Evolutionary conservation across 2,113 vertebrate species (phyloP), one percentile per base, ranked within the genome.

Genomic region (Emydura subglobosa): DNA sequence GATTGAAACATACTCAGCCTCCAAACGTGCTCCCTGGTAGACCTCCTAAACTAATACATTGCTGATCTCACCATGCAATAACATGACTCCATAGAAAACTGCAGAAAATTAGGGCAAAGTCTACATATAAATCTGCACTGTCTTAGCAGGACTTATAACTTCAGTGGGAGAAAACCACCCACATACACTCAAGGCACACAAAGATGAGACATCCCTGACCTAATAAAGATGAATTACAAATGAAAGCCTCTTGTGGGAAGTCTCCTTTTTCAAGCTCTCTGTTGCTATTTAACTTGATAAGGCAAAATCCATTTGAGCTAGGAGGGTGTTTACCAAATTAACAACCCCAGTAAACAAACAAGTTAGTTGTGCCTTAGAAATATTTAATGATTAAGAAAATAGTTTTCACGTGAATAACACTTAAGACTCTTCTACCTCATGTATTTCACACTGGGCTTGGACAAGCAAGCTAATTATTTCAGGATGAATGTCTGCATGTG

Each of bases 21-120:
- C 91, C 93, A 87, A 24, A 3, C 90, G n/a, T 50, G 86, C 55
- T 85, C 79, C 90, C 78, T 93, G 17, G 22, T 90, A 86, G 80
- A 65, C 94, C 96, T 93, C 79, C 91, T 78, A 81, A 85, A 39
- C 51, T 86, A 79, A 24, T 55, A 59, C 82, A 9, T 47, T 89
- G 6, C 87, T 94, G 72, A 79, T 83, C 93, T 55, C 34, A 1
- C 74, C 44, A 7, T 5, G 49, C 93, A 92, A 55, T 82, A 94
- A 85, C 83, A 10, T 11, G 72, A 31, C 88, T 92, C 79, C 25
- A 39, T 91, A 90, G 93, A 96, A 97, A 97, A 91, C 95, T 97
- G 93, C 94, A 93, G 89, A 82, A 89, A 86, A 91, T 97, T 54
- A 97, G 84, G 54, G 88, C 16, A 93, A 55, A n/a, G 9, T 1